Percentiles rank a stretch among this genome's conserved stretches.
Evolutionary conservation across 2,113 vertebrate genomes (phyloP).

Genomic region (Oryzias woworae): DNA sequence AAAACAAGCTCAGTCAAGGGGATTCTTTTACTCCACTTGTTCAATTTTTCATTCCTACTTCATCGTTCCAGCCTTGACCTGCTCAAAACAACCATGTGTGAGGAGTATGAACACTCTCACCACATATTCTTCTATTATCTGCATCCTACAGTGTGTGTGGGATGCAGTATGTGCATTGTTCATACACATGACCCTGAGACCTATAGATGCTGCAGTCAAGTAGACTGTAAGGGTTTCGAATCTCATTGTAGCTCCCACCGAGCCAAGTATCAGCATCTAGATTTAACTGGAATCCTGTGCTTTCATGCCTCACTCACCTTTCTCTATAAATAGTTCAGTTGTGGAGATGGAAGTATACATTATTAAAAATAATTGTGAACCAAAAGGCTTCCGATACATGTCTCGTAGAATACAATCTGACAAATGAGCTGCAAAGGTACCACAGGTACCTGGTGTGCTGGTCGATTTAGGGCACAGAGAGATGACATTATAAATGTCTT

Average conservation of each 20-base stretch:
- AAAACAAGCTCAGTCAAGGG: too few relatives aligned
- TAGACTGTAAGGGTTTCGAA: background rate
- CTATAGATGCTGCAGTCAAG: slow-evolving; percentile 5
- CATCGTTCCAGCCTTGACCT: background rate
- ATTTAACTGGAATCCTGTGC: slow-evolving; percentile 1
- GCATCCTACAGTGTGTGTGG: background rate
- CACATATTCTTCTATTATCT: background rate
- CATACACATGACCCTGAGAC: background rate
- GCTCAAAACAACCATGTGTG: background rate
- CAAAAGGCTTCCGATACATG: slow-evolving; percentile 11
- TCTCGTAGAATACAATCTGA: slow-evolving; percentile 7
- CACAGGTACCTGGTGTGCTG: slow-evolving; percentile 14
- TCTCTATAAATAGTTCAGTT: background rate
- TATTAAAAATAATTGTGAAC: slow-evolving; percentile 11
- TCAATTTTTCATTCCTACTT: background rate
- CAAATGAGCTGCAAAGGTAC: slow-evolving; percentile 11
- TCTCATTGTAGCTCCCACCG: background rate
- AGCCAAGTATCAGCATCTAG: background rate
- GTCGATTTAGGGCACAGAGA: slow-evolving; percentile 3
- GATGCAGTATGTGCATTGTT: background rate
- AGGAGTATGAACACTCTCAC: background rate
- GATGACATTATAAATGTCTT: background rate
- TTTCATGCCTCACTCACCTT: background rate
- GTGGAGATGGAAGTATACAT: background rate
- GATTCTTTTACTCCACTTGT: background rate